Conservation (phyloP, 2,113 vertebrate genomes). For the Stictonetta naevosa region DNA sequence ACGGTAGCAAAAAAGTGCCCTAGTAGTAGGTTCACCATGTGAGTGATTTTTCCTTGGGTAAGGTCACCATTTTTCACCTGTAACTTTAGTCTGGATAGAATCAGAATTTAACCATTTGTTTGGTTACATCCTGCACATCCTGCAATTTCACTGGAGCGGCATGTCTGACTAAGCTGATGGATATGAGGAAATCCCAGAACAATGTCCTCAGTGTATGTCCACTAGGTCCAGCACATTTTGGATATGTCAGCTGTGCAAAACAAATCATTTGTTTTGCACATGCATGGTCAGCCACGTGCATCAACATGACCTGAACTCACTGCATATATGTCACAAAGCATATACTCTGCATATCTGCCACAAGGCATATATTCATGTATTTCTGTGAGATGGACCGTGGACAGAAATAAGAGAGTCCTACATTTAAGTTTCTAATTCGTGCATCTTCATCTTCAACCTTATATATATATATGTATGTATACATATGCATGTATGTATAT, state of each 20-base stretch:
- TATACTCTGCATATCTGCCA: background rate
- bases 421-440: background rate
- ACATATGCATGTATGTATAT: accelerated
- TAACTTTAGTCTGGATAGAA: background rate
- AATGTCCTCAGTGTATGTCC: background rate
- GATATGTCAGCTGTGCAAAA: background rate
- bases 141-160: background rate
- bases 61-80: accelerated
- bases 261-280: background rate
- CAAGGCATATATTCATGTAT: background rate
- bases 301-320: background rate
- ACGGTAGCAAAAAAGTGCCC: background rate
- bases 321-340: background rate
- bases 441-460: background rate
- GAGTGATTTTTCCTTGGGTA: background rate
- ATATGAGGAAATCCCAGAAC: background rate
- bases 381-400: background rate
- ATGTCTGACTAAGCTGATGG: background rate
- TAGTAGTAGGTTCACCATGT: background rate
- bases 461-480: accelerated
- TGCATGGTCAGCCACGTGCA: background rate
- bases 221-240: background rate
- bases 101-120: background rate
- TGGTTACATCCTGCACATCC: background rate
- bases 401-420: background rate